phyloP scores from a whole-genome alignment of 2,888 invertebrate species.

The Melipona beecheii region DNA sequence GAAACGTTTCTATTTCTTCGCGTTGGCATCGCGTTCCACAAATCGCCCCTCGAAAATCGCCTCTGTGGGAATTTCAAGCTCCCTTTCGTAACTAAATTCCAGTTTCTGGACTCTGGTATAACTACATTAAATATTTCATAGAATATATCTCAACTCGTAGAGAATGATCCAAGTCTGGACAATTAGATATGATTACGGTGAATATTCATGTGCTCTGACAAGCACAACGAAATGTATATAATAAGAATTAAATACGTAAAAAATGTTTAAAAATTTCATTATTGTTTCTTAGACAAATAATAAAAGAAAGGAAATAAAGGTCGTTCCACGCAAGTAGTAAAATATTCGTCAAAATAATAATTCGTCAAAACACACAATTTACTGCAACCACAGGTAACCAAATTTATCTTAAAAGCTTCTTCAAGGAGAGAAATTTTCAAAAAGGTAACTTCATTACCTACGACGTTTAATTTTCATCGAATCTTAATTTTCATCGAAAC shows the following conservation, averaged over 20 bases:
- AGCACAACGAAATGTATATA: neutral
- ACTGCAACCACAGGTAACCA: fast-evolving
- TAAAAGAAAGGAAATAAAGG: no score
- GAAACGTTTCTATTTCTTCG: constrained; percentile 44
- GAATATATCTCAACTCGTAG: neutral
- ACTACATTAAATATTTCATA: neutral
- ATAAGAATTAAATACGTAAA: no score
- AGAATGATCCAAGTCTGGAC: neutral
- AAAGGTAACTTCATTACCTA: neutral
- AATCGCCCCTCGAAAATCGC: neutral
- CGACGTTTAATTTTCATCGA: neutral
- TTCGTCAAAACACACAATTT: neutral
- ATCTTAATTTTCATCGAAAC: neutral
- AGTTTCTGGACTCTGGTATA: neutral
- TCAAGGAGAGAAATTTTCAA: neutral
- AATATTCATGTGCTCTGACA: neutral
- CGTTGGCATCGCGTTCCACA: constrained; percentile 27
- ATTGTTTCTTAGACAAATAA: no score
- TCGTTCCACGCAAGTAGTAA: no score
- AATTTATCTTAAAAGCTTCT: neutral
- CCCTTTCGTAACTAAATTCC: neutral
- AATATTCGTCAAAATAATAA: no score
- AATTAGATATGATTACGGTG: fast-evolving
- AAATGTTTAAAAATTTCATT: no score
- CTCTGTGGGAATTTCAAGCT: no score